These are phyloP conservation scores for Gallinago stenura DNA, from an alignment of 2,797 vertebrate species.

Conservation along the genomic window DNA sequence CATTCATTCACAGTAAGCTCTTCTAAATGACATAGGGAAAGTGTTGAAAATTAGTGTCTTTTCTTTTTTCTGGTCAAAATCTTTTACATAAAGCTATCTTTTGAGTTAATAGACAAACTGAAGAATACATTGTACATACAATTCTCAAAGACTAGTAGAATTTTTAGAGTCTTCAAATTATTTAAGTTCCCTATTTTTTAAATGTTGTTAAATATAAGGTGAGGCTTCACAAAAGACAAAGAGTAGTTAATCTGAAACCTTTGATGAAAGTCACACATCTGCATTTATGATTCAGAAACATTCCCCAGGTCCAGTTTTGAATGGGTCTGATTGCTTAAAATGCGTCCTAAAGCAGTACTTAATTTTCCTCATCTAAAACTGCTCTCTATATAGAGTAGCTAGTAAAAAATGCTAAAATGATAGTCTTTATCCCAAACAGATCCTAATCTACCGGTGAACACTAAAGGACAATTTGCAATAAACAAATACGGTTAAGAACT, in stretches of 20 bases:
- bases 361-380: not conserved
- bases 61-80: not conserved
- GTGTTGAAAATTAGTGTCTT: not conserved
- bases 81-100: not conserved
- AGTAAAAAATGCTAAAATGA: not conserved
- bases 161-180: not conserved
- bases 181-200: not conserved
- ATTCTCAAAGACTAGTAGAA: not conserved
- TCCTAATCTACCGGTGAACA: not conserved
- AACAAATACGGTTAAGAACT: not conserved
- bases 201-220: not conserved
- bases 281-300: not conserved
- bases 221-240: not conserved
- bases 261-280: not conserved
- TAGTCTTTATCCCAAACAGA: not conserved
- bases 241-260: not conserved
- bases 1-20: not conserved
- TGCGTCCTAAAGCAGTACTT: not conserved
- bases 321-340: not conserved
- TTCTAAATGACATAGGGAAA: not conserved
- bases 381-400: not conserved
- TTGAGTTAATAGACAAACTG: not conserved
- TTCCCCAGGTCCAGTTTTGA: not conserved
- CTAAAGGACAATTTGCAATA: not conserved
- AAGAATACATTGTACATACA: fast-evolving